Evolutionary conservation across 2,797 vertebrate species (phyloP).

Genomic region (Sorex maritimensis): DNA sequence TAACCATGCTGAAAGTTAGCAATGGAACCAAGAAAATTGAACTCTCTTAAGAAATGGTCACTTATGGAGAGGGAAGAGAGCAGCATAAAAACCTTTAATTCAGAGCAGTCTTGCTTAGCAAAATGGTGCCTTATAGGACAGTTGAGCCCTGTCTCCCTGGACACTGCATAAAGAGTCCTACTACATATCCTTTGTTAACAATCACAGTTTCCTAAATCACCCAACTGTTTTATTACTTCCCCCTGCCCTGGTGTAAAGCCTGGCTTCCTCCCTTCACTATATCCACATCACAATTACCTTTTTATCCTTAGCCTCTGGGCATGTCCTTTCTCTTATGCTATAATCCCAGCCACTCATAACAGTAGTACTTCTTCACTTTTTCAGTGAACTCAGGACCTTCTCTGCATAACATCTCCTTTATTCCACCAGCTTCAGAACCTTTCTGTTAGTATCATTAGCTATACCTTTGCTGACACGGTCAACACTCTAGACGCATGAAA

Average conservation of each 20-base stretch:
- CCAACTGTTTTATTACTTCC: slow-evolving; percentile 14
- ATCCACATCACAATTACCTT: background rate
- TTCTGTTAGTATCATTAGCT: background rate
- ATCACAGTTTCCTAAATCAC: slow-evolving; percentile 33
- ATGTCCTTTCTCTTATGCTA: slow-evolving; percentile 30
- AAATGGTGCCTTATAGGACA: slow-evolving; percentile 11
- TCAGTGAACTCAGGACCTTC: slow-evolving; percentile 57
- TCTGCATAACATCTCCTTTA: slow-evolving; percentile 48
- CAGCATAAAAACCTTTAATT: slow-evolving; percentile 36
- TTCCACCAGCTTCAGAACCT: background rate
- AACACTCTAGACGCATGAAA: slow-evolving; percentile 29
- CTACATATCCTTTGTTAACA: slow-evolving; percentile 48
- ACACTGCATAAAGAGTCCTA: slow-evolving; percentile 18
- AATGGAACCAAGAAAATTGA: slow-evolving; percentile 46
- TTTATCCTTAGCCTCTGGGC: slow-evolving; percentile 29
- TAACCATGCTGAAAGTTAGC: slow-evolving; percentile 58
- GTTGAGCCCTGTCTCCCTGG: slow-evolving; percentile 43
- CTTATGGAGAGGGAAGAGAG: background rate
- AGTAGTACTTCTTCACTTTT: slow-evolving; percentile 43
- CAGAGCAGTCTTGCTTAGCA: background rate
- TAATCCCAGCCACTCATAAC: background rate
- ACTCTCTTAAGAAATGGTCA: slow-evolving; percentile 47
- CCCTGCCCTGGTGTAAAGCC: background rate
- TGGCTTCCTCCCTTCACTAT: background rate
- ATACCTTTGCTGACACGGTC: slow-evolving; percentile 17